Evolutionary conservation across 2,888 invertebrate genomes (phyloP).

Genomic region (Lycophotia porphyrea): DNA sequence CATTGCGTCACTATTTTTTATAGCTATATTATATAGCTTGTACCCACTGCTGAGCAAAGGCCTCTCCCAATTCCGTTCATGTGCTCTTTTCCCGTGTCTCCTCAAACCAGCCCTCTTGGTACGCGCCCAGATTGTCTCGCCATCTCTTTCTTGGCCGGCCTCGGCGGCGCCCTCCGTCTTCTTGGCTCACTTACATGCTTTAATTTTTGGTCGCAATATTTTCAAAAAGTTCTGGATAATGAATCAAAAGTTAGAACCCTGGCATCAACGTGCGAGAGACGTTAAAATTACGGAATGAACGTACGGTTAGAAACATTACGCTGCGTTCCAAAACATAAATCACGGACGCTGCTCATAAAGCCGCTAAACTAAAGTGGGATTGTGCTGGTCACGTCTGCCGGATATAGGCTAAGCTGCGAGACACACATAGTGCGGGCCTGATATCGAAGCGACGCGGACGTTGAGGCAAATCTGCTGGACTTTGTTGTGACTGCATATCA

Average conservation of each 20-base stretch:
- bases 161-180: too few relatives aligned
- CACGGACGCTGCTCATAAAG: slow-evolving; percentile 37
- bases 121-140: too few relatives aligned
- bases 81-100: too few relatives aligned
- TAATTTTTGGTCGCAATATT: neutral
- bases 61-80: too few relatives aligned
- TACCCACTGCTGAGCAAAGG: too few relatives aligned
- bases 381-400: slow-evolving; percentile 33
- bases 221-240: neutral
- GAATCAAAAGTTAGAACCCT: neutral
- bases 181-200: neutral
- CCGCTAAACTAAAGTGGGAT: slow-evolving; percentile 42
- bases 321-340: slow-evolving; percentile 27
- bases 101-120: too few relatives aligned
- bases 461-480: slow-evolving; percentile 10
- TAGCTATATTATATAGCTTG: too few relatives aligned
- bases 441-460: slow-evolving; percentile 16
- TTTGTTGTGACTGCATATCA: slow-evolving; percentile 1
- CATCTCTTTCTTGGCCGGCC: too few relatives aligned
- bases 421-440: slow-evolving; percentile 29
- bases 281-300: neutral
- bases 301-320: neutral
- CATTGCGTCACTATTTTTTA: neutral
- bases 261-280: neutral
- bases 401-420: slow-evolving; percentile 17